phyloP scores from a whole-genome alignment of 2,113 vertebrate species.

The Syngnathus typhle region DNA sequence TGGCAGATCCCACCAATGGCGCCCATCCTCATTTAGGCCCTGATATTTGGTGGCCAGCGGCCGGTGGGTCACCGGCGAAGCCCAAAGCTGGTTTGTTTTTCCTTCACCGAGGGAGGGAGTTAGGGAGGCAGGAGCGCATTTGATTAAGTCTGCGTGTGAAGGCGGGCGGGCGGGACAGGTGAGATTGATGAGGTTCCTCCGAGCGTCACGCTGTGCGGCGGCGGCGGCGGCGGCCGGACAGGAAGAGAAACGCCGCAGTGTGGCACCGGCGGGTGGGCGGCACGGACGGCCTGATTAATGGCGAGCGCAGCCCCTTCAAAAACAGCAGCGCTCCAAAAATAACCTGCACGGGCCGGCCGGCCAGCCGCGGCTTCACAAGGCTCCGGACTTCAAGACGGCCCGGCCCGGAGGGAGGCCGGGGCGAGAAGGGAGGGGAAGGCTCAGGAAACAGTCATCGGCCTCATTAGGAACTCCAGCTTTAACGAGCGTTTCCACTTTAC shows the following conservation, averaged over 20 bases:
- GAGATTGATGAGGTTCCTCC: conserved; percentile 99
- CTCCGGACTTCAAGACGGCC: conserved; percentile 43
- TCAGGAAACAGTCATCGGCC: conserved; percentile 50
- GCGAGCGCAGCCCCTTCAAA: conserved; percentile 77
- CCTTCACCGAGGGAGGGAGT: conserved; percentile 46
- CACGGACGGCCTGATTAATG: conserved; percentile 86
- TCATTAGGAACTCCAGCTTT: conserved; percentile 47
- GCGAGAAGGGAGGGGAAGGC: not conserved
- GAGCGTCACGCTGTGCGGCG: conserved; percentile 82
- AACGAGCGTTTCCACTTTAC: conserved; percentile 26
- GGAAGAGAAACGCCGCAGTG: conserved; percentile 79
- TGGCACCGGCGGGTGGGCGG: conserved; percentile 67
- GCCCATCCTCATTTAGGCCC: too few relatives aligned
- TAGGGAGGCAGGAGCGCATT: conserved; percentile 55
- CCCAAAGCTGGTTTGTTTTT: conserved; percentile 6
- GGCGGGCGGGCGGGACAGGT: conserved; percentile 75
- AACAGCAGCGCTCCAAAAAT: conserved; percentile 79
- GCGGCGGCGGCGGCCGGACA: conserved; percentile 55
- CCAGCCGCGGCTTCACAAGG: conserved; percentile 58
- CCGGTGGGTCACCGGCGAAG: too few relatives aligned
- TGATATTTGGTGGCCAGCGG: not conserved
- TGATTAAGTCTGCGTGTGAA: conserved; percentile 84
- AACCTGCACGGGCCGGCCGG: conserved; percentile 53
- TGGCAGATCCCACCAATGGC: not conserved
- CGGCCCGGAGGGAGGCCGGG: conserved; percentile 27